A percentile compares a stretch with the other conserved stretches of the same genome.
Evolutionary conservation across 2,113 vertebrate genomes (phyloP).

Genomic region (Mormyrus iriodes): DNA sequence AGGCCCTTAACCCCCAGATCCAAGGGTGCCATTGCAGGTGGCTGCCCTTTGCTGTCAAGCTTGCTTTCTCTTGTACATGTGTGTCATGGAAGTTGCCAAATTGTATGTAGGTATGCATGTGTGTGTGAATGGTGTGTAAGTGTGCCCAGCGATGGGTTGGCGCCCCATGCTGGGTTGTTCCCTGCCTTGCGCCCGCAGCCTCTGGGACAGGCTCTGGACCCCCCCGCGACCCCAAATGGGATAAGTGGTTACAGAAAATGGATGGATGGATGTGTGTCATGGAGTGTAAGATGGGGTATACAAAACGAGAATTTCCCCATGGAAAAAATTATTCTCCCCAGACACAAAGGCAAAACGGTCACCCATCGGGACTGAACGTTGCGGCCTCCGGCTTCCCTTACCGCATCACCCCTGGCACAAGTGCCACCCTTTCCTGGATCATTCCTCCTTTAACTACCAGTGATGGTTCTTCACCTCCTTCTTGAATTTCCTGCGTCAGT

Average conservation of each 20-base stretch:
- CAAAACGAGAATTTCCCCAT: not conserved
- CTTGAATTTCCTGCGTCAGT: not conserved
- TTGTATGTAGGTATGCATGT: too few relatives aligned
- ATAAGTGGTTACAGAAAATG: too few relatives aligned
- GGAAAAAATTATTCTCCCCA: not conserved
- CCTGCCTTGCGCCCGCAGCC: too few relatives aligned
- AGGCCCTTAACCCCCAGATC: not conserved
- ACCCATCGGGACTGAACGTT: not conserved
- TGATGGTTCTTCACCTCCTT: not conserved
- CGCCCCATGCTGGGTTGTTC: too few relatives aligned
- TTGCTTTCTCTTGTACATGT: too few relatives aligned
- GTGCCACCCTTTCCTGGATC: not conserved
- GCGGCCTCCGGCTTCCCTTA: not conserved
- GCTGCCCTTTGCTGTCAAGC: not conserved
- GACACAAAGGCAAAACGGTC: not conserved
- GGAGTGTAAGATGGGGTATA: not conserved
- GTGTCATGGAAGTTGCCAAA: too few relatives aligned
- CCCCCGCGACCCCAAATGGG: too few relatives aligned
- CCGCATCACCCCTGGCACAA: not conserved
- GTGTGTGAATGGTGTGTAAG: too few relatives aligned
- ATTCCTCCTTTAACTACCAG: not conserved
- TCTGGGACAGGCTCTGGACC: too few relatives aligned
- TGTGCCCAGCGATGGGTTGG: too few relatives aligned
- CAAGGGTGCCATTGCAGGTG: not conserved
- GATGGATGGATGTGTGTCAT: too few relatives aligned